phyloP scores from a whole-genome alignment of 2,113 vertebrate species.

The Syngnathus scovelli region DNA sequence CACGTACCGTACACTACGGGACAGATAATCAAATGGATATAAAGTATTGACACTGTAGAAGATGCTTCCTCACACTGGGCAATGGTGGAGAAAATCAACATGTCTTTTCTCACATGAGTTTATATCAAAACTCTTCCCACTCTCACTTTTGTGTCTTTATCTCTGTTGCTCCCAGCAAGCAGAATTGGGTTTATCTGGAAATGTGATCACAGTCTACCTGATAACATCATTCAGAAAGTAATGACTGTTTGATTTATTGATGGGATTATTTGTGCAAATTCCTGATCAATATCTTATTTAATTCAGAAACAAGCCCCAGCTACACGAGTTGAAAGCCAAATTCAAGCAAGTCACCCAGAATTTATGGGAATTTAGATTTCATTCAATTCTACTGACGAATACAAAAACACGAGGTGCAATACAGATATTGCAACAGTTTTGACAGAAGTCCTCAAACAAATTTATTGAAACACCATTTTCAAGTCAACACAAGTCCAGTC shows the following conservation, averaged over 20 bases:
- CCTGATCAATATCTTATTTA: constrained; percentile 12
- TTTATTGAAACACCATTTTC: not conserved
- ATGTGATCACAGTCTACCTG: constrained; percentile 42
- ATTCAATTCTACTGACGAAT: not conserved
- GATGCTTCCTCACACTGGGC: constrained; percentile 1
- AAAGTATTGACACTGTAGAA: constrained; percentile 8
- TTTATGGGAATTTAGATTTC: not conserved
- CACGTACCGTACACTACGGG: constrained; percentile 14
- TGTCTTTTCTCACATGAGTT: constrained; percentile 1
- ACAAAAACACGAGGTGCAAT: not conserved
- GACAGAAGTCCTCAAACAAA: not conserved
- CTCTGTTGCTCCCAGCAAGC: constrained; percentile 23
- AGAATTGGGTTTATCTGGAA: constrained; percentile 31
- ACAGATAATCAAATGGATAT: constrained; percentile 12
- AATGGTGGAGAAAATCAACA: constrained; percentile 3
- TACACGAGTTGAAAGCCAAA: not conserved
- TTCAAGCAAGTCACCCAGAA: not conserved
- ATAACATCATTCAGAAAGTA: constrained; percentile 28
- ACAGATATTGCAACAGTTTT: not conserved
- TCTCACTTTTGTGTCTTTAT: not conserved
- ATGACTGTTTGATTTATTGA: constrained; percentile 52
- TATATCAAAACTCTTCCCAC: not conserved
- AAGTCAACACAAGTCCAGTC: not conserved
- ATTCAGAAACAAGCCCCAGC: constrained; percentile 1
- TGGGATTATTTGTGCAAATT: constrained; percentile 47